Base-by-base conservation (phyloP, 2,888 invertebrate species). In the Esperia sulphurella region DNA sequence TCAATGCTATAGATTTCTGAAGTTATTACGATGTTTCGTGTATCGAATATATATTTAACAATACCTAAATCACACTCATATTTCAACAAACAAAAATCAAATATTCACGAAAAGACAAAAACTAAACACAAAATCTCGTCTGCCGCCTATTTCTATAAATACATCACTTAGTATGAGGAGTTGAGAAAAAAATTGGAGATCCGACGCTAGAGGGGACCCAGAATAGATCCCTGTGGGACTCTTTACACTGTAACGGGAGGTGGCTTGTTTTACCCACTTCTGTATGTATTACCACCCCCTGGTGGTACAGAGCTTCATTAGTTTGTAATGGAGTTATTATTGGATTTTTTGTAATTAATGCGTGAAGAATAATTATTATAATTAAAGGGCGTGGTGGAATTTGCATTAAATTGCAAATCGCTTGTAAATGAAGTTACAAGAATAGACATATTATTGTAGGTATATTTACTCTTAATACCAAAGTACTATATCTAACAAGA, bases 201-300 rank as follows among this genome's bases (percentile, higher is more conserved):
- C 35, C 35, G 35, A 35, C 70, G 62, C 57, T 61, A 66, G 75
- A 79, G 83, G 83, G 85, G 77, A 72, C 83, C 81, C 64, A 80
- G 80, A 87, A 87, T 88, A 88, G 83, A 76, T 87, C 88, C 88
- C 88, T 73, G 75, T 65, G 88, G 86, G 86, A 89, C 85, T 82
- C 78, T 72, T 71, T 73, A 73, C 72, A 63, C 63, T 66, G 82
- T 72, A 75, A 79, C 75, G 55, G 57, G 80, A 78, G 68, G 65
- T 68, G 67, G 72, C 71, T 75, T 68, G 71, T 71, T 75, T 71
- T 71, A 75, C 77, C 65, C 71, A 64, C 65, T 61, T 67, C 65
- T 67, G 67, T 58, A 65, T 59, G 65, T 63, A 51, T n/a, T n/a
- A n/a, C n/a, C n/a, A 28, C 13, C 45, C 50, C 48, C 43, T 43